Percentiles rank a stretch among this genome's conserved stretches.
Conservation (phyloP, 2,888 invertebrate species). For the Hymenopus coronatus region DNA sequence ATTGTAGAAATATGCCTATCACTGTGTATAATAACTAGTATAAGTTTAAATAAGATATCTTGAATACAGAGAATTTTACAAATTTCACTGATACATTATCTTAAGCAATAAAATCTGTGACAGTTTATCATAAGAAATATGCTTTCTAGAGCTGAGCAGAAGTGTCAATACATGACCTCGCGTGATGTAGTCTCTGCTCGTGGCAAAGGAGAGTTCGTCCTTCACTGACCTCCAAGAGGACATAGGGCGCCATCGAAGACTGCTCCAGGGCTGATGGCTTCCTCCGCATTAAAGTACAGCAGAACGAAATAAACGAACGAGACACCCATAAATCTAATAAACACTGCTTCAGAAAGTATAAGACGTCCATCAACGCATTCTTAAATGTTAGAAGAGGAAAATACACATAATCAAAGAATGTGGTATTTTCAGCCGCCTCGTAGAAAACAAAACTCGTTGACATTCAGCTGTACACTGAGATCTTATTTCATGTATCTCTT, state of each 20-base stretch:
- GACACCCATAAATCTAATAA: neutral
- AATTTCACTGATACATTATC: too few relatives aligned
- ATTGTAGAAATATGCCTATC: too few relatives aligned
- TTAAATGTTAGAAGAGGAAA: neutral
- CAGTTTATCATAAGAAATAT: too few relatives aligned
- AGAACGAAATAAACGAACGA: neutral
- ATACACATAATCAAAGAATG: neutral
- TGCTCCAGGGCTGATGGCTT: neutral
- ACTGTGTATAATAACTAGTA: too few relatives aligned
- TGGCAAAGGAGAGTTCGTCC: neutral
- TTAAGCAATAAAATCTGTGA: too few relatives aligned
- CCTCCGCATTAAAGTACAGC: neutral
- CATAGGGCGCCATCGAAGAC: neutral
- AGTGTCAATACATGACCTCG: neutral
- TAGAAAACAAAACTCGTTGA: too few relatives aligned
- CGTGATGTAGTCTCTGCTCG: neutral
- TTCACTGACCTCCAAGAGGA: conserved; percentile 6
- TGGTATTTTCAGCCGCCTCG: neutral
- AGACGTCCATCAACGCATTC: neutral
- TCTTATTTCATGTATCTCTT: neutral
- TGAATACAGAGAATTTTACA: too few relatives aligned
- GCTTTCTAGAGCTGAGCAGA: neutral
- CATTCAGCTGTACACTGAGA: neutral
- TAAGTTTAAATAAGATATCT: too few relatives aligned
- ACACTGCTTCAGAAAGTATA: neutral